Percentiles rank a stretch among this genome's conserved stretches.
These are phyloP conservation scores for Nasonia giraulti DNA, from an alignment of 1,140 invertebrate genomes.

Conservation along the genomic window DNA sequence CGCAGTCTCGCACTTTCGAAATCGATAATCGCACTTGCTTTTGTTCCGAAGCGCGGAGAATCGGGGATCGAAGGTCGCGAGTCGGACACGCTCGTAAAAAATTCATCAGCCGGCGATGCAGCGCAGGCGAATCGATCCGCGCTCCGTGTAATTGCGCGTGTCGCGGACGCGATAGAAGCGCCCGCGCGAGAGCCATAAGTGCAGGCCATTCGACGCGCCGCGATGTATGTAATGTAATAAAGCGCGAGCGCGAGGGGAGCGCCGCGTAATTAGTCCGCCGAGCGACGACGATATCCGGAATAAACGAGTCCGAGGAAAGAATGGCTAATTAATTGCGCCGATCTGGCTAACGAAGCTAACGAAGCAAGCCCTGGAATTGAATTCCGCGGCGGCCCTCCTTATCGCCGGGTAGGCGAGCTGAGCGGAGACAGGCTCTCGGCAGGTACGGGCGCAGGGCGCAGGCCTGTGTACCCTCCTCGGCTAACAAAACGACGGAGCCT, in stretches of 20 bases:
- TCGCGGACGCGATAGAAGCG: too few species aligned
- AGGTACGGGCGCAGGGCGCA: neutral
- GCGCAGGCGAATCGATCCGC: constrained; percentile 66
- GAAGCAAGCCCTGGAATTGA: constrained; percentile 65
- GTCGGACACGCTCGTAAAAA: constrained; percentile 68
- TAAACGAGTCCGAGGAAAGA: constrained; percentile 57
- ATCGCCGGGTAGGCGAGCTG: too few species aligned
- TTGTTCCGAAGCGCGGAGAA: too few species aligned
- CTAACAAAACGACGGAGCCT: constrained; percentile 27
- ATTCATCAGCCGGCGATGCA: constrained; percentile 65
- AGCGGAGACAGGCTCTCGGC: too few species aligned
- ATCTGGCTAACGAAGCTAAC: constrained; percentile 74
- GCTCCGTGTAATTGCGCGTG: constrained; percentile 65
- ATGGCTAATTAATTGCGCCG: constrained; percentile 40
- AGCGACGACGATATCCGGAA: constrained; percentile 70
- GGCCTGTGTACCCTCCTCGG: neutral
- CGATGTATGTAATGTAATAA: too few species aligned
- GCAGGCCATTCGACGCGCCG: too few species aligned
- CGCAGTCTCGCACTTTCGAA: too few species aligned
- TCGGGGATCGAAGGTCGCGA: neutral
- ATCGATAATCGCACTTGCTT: too few species aligned
- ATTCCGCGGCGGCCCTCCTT: too few species aligned
- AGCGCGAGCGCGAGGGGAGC: too few species aligned
- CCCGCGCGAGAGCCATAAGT: too few species aligned
- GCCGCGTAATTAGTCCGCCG: too few species aligned